Base-by-base conservation (phyloP, 1,140 invertebrate species). In the Caenorhabditis latens region DNA sequence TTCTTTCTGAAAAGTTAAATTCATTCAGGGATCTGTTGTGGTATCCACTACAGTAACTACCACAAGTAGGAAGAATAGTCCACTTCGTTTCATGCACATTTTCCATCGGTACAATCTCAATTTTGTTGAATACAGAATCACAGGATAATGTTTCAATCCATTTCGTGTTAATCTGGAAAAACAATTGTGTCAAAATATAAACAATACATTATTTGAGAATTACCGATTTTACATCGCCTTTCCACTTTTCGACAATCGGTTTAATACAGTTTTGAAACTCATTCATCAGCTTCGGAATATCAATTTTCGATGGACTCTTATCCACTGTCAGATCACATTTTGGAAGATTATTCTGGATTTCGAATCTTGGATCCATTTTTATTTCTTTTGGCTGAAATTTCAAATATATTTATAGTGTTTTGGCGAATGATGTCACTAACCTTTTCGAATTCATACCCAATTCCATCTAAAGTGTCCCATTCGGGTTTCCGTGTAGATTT, bases 41-140 rank as follows among this genome's bases (percentile, higher is more conserved):
- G 2, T 2, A 8, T 9, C 2, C 0, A 58, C 3, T n/a, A n/a
- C 57, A 58, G 19, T 58, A 40, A 65, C 65, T 71, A 19, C 46
- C 71, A 79, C 71, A 79, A 50, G 43, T 79, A 3, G 71, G 71
- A 16, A 79, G n/a, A 79, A 79, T 79, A 2, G 71, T 79, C 71
- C 71, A 79, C n/a, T 79, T 79, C 21, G 40, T 42, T 43, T 79
- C 71, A 50, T 79, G 71, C 9, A 50, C 8, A 24, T 79, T 79
- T 8, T 42, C 19, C 43, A 79, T 79, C 42, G 71, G 71, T 24
- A 79, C n/a, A 0, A 79, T 50, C 21, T 48, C 43, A 9, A 79
- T 0, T 11, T 50, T 8, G 9, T 11, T 48, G 46, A 79, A 79
- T 24, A 79, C 46, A 5, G 14, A 11, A 24, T 79, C 71, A 50